Evolutionary conservation across 2,113 vertebrate species (phyloP).

Genomic region (Antechinus flavipes): DNA sequence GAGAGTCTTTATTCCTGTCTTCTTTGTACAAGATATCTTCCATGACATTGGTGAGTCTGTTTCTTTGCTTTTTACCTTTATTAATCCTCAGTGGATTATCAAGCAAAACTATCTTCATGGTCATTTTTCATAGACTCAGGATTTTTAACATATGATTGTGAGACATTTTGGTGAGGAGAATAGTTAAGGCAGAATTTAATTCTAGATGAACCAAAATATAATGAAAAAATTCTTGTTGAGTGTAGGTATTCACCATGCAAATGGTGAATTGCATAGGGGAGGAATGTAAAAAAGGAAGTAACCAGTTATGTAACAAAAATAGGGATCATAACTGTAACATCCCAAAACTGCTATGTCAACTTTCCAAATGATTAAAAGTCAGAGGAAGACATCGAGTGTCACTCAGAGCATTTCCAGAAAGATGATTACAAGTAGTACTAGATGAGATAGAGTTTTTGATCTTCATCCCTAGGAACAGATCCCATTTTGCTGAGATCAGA

Average conservation of each 20-base stretch:
- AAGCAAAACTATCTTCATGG: not conserved
- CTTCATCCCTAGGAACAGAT: not conserved
- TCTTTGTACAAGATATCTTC: not conserved
- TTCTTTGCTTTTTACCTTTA: not conserved
- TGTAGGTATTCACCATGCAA: not conserved
- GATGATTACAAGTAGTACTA: not conserved
- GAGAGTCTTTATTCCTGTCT: not conserved
- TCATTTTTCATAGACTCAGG: no score
- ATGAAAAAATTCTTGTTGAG: not conserved
- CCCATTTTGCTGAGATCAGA: not conserved
- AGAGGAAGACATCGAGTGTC: not conserved
- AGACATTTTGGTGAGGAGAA: not conserved
- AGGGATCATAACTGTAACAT: not conserved
- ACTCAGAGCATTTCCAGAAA: not conserved
- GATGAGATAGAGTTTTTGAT: not conserved
- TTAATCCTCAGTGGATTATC: not conserved
- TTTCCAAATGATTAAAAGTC: not conserved
- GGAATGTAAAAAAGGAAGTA: not conserved
- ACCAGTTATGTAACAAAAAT: not conserved
- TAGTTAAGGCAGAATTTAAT: not conserved
- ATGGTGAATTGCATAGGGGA: not conserved
- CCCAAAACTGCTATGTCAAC: not conserved
- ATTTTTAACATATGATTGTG: not conserved
- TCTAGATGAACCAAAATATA: not conserved
- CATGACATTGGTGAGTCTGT: not conserved